phyloP scores from a whole-genome alignment of 2,888 invertebrate species.

The Pachymerium ferrugineum region DNA sequence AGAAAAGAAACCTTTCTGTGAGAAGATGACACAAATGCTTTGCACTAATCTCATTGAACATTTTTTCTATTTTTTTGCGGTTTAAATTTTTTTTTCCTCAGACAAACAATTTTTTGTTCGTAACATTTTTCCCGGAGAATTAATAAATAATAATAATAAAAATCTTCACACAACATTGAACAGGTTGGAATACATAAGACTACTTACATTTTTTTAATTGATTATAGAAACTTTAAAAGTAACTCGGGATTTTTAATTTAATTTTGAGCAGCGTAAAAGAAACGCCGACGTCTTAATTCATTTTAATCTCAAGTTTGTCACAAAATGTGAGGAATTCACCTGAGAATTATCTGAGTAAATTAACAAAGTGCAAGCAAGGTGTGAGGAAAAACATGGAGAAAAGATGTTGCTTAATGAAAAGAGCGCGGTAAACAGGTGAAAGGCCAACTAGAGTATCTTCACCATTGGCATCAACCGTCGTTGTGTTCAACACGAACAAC shows the following conservation, averaged over 20 bases:
- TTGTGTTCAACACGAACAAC: neutral
- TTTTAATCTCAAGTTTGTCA: constrained; percentile 8
- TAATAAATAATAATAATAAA: neutral
- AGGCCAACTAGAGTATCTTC: constrained; percentile 1
- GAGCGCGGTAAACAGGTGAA: neutral
- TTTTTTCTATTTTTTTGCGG: too few species aligned
- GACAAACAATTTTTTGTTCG: neutral
- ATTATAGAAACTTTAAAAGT: neutral
- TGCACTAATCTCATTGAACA: neutral
- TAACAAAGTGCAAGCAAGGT: constrained; percentile 6
- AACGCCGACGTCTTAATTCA: neutral
- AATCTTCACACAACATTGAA: neutral
- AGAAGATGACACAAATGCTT: neutral
- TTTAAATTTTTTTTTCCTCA: neutral
- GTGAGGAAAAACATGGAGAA: constrained; percentile 3
- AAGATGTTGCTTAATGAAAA: constrained; percentile 18
- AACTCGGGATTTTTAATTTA: constrained; percentile 2
- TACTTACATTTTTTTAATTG: neutral
- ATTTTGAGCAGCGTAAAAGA: neutral
- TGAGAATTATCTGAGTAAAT: neutral
- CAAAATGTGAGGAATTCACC: constrained; percentile 6
- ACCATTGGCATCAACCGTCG: neutral
- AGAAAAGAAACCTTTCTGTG: neutral
- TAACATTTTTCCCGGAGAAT: neutral
- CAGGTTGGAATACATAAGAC: neutral